Conservation (phyloP, 2,113 vertebrate species). For the Strigops habroptila region DNA sequence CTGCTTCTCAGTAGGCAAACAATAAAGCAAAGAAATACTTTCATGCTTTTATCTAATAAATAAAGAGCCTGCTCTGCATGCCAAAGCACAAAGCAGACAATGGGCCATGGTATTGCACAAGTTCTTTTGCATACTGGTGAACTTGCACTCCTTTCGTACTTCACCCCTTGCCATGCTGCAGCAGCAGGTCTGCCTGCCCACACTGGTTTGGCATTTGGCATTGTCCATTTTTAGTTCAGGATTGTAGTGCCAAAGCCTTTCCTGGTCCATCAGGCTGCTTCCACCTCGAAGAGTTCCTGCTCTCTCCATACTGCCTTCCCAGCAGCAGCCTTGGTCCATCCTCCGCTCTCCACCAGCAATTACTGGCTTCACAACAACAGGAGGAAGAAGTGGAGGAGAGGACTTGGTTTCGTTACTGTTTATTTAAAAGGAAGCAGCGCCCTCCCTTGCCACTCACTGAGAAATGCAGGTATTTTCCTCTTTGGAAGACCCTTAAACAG, state of each 20-base stretch:
- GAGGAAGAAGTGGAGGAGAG: neutral
- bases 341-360: neutral
- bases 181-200: neutral
- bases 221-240: neutral
- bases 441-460: neutral
- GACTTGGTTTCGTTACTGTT: neutral
- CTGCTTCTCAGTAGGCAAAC: neutral
- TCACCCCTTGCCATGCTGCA: neutral
- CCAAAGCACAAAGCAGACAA: neutral
- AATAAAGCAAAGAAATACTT: neutral
- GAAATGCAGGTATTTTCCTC: neutral
- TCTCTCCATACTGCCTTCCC: neutral
- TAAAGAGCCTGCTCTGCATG: neutral
- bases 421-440: neutral
- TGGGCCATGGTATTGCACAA: neutral
- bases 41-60: neutral
- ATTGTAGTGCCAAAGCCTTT: fast-evolving
- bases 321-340: neutral
- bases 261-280: neutral
- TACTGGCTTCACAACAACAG: neutral
- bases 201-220: neutral
- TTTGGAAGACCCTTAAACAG: neutral
- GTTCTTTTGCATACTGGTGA: neutral
- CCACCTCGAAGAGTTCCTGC: neutral
- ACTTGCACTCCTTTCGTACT: neutral